Evolutionary conservation across 2,888 invertebrate genomes (phyloP).

Genomic region (Ectemnius cavifrons): DNA sequence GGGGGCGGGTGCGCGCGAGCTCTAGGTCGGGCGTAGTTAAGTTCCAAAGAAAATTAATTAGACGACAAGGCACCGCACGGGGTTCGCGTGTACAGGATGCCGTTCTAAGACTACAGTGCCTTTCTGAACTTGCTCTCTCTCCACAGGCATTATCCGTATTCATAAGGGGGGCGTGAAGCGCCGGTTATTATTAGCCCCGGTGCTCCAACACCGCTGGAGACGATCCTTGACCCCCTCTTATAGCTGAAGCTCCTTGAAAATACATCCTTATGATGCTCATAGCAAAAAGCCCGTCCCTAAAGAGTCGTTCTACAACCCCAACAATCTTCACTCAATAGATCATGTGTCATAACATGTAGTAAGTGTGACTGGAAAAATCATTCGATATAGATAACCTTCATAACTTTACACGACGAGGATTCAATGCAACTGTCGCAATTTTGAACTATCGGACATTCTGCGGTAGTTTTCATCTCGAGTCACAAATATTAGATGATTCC

Average conservation of each 20-base stretch:
- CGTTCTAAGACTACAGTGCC: slow-evolving; percentile 27
- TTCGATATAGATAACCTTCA: too few species aligned
- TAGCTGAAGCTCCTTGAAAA: too few species aligned
- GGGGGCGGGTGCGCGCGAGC: neutral
- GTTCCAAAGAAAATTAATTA: slow-evolving; percentile 63
- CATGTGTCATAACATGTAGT: too few species aligned
- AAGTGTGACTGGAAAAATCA: too few species aligned
- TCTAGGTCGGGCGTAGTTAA: slow-evolving; percentile 36
- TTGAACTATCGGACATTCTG: neutral
- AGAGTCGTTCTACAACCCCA: neutral
- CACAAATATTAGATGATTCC: neutral
- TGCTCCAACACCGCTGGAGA: slow-evolving; percentile 34
- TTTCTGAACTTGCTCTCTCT: slow-evolving; percentile 36
- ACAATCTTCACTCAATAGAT: too few species aligned
- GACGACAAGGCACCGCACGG: slow-evolving; percentile 33
- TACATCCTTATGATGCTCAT: neutral
- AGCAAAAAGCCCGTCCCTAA: neutral
- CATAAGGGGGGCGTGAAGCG: slow-evolving; percentile 34
- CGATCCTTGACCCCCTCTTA: slow-evolving; percentile 39
- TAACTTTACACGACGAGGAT: slow-evolving; percentile 8
- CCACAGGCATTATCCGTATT: slow-evolving; percentile 25
- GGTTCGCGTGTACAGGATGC: slow-evolving; percentile 4
- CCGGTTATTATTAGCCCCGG: slow-evolving; percentile 47
- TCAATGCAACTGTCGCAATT: slow-evolving; percentile 16
- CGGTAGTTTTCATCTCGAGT: slow-evolving; percentile 5